These are phyloP conservation scores for Protosalanx chinensis DNA, from an alignment of 2,797 vertebrate species.

Conservation along the genomic window DNA sequence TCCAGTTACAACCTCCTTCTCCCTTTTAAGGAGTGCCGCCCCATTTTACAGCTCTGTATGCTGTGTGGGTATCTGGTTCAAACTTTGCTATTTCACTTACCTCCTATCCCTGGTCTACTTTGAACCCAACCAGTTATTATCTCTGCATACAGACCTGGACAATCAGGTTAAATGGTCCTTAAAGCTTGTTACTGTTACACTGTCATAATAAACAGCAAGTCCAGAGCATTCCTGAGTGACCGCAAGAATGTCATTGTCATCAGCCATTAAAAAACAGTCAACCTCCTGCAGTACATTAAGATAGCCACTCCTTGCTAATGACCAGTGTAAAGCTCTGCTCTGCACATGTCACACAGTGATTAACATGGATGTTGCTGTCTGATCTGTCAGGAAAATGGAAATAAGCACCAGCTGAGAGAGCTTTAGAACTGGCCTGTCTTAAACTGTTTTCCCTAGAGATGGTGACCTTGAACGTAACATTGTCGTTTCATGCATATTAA, in stretches of 20 bases:
- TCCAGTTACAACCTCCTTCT: conserved; percentile 44
- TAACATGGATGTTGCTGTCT: conserved; percentile 40
- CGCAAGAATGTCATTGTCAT: background rate
- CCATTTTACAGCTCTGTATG: conserved; percentile 32
- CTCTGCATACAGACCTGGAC: background rate
- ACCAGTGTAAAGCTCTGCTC: conserved; percentile 29
- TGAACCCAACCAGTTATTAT: conserved; percentile 13
- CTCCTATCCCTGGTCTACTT: conserved; percentile 15
- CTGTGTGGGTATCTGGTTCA: background rate
- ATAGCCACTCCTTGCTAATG: conserved; percentile 55
- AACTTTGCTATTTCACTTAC: conserved; percentile 23
- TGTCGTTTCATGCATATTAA: conserved; percentile 43
- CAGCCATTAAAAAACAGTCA: conserved; percentile 18
- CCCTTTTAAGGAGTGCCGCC: conserved; percentile 40
- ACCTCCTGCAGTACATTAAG: conserved; percentile 36
- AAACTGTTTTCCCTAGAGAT: conserved; percentile 29
- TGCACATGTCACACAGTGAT: conserved; percentile 35
- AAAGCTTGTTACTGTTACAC: conserved; percentile 18
- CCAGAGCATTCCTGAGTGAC: conserved; percentile 14
- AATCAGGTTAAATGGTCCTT: conserved; percentile 33
- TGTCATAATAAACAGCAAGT: conserved; percentile 34
- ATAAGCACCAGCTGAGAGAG: conserved; percentile 26
- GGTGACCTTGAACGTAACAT: conserved; percentile 40
- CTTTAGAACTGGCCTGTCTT: conserved; percentile 15
- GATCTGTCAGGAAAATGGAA: conserved; percentile 50